Percentiles rank a stretch among this genome's conserved stretches.
Evolutionary conservation across 2,888 invertebrate species (phyloP).

Genomic region (Amblyjoppa fuscipennis): DNA sequence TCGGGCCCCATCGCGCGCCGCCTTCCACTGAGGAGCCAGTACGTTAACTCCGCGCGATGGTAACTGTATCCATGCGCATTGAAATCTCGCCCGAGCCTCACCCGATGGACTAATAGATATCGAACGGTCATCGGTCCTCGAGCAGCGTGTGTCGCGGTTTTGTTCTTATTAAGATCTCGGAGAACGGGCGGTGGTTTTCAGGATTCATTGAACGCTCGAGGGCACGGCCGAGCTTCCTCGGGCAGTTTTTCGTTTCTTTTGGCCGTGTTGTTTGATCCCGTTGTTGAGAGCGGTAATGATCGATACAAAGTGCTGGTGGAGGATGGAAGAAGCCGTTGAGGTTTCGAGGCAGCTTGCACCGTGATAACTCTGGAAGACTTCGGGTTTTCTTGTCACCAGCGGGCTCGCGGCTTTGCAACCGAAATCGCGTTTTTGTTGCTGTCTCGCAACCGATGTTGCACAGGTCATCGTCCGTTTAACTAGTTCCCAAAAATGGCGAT

Average conservation of each 20-base stretch:
- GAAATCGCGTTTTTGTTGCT: not conserved
- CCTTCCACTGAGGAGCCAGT: slow-evolving; percentile 12
- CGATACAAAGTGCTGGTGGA: not conserved
- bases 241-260: not conserved
- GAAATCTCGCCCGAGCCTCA: slow-evolving; percentile 1
- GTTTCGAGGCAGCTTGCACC: not conserved
- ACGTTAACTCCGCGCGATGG: slow-evolving; percentile 17
- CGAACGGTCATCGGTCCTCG: not conserved
- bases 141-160: not conserved
- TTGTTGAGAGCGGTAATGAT: not conserved
- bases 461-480: not conserved
- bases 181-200: not conserved
- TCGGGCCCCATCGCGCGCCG: slow-evolving; percentile 18
- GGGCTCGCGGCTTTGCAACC: not conserved
- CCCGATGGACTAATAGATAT: slow-evolving; percentile 35
- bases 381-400: not conserved
- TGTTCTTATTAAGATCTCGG: not conserved
- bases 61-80: slow-evolving; percentile 32
- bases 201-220: not conserved
- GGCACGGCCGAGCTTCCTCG: not conserved
- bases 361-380: not conserved
- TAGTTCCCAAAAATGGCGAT: not conserved
- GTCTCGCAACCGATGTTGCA: not conserved
- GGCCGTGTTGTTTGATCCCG: not conserved
- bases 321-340: not conserved